These are phyloP conservation scores for Diabrotica balteata DNA, from an alignment of 2,888 invertebrate species.

Conservation along the genomic window DNA sequence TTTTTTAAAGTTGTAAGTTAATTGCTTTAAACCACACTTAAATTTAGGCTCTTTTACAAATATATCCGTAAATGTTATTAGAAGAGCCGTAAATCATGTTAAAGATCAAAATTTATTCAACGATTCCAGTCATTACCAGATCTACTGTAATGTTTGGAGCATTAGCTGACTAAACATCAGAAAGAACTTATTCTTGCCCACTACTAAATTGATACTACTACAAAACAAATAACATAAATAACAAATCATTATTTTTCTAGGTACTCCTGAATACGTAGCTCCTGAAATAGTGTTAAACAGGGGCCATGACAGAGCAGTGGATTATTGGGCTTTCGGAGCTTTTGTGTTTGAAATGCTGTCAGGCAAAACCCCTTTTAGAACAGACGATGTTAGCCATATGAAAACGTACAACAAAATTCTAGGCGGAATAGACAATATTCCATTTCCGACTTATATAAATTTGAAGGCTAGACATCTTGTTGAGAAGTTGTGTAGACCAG, in stretches of 20 bases:
- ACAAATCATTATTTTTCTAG: constrained; percentile 3
- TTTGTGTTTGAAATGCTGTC: constrained; percentile 86
- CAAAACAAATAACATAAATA: no score
- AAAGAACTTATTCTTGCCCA: no score
- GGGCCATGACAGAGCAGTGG: constrained; percentile 84
- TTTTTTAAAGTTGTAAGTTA: no score
- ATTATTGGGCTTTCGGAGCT: constrained; percentile 94
- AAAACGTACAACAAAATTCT: constrained; percentile 93
- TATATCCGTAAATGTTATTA: no score
- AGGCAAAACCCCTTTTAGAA: constrained; percentile 90
- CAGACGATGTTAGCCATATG: constrained; percentile 88
- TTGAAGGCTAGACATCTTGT: constrained; percentile 83
- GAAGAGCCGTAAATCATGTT: no score
- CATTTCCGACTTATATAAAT: constrained; percentile 76
- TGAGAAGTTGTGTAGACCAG: constrained; percentile 83
- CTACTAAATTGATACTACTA: no score
- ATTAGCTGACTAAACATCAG: no score
- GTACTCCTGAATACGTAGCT: constrained; percentile 90
- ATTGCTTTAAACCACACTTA: no score
- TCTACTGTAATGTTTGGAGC: no score
- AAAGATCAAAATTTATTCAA: no score
- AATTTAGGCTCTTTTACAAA: no score
- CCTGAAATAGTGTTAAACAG: constrained; percentile 92
- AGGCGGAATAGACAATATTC: constrained; percentile 87
- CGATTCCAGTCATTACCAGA: no score